phyloP scores from a whole-genome alignment of 1,140 invertebrate species.

The Lepidostoma basale region DNA sequence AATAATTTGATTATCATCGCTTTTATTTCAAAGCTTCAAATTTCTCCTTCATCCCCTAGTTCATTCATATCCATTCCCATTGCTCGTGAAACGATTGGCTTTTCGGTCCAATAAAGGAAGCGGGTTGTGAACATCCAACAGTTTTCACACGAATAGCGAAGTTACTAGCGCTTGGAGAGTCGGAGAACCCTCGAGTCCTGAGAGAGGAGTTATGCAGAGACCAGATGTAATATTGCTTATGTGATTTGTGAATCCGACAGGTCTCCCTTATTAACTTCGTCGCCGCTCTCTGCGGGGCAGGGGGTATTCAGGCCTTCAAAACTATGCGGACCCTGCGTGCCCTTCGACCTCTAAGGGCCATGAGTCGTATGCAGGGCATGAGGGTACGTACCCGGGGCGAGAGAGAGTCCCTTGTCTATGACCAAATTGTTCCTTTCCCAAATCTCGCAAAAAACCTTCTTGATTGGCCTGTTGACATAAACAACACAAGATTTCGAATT shows the following conservation, averaged over 20 bases:
- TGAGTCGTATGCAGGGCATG: constrained; percentile 98
- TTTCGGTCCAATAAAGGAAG: too few species aligned
- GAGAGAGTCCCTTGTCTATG: constrained; percentile 7
- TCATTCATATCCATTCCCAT: too few species aligned
- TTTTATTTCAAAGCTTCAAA: too few species aligned
- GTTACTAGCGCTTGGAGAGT: too few species aligned
- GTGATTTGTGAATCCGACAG: constrained; percentile 61
- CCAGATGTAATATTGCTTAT: constrained; percentile 36
- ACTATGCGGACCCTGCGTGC: constrained; percentile 95
- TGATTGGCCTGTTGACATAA: background rate
- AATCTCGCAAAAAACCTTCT: background rate
- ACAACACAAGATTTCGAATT: background rate
- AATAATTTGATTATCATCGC: too few species aligned
- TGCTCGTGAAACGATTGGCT: too few species aligned
- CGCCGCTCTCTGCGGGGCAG: constrained; percentile 89
- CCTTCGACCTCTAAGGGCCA: constrained; percentile 91
- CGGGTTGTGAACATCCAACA: too few species aligned
- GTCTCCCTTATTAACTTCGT: constrained; percentile 97
- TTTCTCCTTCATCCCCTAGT: too few species aligned
- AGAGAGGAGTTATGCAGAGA: too few species aligned
- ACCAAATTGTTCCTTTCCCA: constrained; percentile 14
- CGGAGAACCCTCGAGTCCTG: too few species aligned
- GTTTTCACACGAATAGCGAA: too few species aligned
- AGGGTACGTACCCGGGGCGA: constrained; percentile 77
- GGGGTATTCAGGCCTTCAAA: constrained; percentile 97